Evolutionary conservation across 2,797 vertebrate species (phyloP).

Genomic region (Hirundo rustica): DNA sequence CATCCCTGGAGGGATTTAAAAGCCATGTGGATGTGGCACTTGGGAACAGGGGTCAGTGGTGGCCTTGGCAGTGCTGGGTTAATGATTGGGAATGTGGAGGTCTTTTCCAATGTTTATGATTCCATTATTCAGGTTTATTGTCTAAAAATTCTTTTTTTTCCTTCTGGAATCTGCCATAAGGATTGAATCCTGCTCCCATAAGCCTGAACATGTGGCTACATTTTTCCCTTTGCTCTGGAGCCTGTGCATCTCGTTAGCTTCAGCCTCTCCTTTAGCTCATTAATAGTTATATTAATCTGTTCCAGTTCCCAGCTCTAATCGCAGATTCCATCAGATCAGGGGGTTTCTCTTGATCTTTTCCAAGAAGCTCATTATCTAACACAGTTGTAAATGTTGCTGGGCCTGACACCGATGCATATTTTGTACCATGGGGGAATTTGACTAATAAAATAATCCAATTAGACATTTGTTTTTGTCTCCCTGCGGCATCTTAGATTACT

Average conservation of each 20-base stretch:
- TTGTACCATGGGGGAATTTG: conserved; percentile 34
- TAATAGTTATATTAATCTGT: conserved; percentile 24
- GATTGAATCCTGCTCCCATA: background rate
- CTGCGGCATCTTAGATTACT: conserved; percentile 29
- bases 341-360: conserved; percentile 49
- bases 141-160: background rate
- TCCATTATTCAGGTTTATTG: background rate
- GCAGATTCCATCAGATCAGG: conserved; percentile 31
- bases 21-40: background rate
- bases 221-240: background rate
- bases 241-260: background rate
- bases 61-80: background rate
- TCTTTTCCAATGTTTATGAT: background rate
- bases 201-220: background rate
- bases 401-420: conserved; percentile 12
- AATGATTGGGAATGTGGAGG: background rate
- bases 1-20: background rate
- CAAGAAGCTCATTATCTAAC: conserved; percentile 31
- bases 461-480: conserved; percentile 51
- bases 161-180: background rate
- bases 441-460: conserved; percentile 65
- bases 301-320: conserved; percentile 27
- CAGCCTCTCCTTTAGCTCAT: background rate
- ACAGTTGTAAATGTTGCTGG: conserved; percentile 30
- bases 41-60: rapidly evolving